These are phyloP conservation scores for Polyploca ridens DNA, from an alignment of 2,888 invertebrate genomes.

Conservation along the genomic window DNA sequence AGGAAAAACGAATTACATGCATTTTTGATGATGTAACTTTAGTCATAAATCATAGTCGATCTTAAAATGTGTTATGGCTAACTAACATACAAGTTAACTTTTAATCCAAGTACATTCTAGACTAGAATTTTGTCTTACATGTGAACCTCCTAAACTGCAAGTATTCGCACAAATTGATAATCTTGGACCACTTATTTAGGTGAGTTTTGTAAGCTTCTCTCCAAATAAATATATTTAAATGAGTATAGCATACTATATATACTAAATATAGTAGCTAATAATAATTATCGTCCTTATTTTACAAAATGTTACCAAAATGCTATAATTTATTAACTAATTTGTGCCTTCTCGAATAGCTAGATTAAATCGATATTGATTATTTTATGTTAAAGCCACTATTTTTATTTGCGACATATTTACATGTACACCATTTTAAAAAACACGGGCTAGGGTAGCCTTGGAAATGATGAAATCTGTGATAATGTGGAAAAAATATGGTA, in stretches of 20 bases:
- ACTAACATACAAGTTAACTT: background rate
- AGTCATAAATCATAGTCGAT: background rate
- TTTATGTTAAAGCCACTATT: slow-evolving; percentile 40
- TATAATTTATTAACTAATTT: slow-evolving; percentile 43
- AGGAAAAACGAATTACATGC: background rate
- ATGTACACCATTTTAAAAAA: slow-evolving; percentile 25
- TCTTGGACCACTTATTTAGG: slow-evolving; percentile 41
- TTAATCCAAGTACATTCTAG: slow-evolving; percentile 8
- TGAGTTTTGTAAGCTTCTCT: slow-evolving; percentile 26
- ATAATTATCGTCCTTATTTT: slow-evolving; percentile 38
- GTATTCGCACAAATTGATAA: slow-evolving; percentile 40
- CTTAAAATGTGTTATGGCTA: background rate
- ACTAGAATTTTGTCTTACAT: slow-evolving; percentile 21
- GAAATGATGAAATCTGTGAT: slow-evolving; percentile 71
- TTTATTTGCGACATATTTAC: slow-evolving; percentile 50
- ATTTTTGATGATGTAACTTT: background rate
- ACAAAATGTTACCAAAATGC: slow-evolving; percentile 69
- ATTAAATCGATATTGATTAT: slow-evolving; percentile 43
- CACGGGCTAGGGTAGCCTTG: slow-evolving; percentile 51
- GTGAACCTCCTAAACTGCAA: background rate
- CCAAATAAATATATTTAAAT: slow-evolving; percentile 23
- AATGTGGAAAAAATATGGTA: slow-evolving; percentile 47
- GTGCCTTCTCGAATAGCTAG: slow-evolving; percentile 40
- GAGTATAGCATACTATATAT: slow-evolving; percentile 15
- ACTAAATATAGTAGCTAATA: slow-evolving; percentile 27